Evolutionary conservation across 2,888 invertebrate species (phyloP).

Genomic region (Spilarctia lutea): DNA sequence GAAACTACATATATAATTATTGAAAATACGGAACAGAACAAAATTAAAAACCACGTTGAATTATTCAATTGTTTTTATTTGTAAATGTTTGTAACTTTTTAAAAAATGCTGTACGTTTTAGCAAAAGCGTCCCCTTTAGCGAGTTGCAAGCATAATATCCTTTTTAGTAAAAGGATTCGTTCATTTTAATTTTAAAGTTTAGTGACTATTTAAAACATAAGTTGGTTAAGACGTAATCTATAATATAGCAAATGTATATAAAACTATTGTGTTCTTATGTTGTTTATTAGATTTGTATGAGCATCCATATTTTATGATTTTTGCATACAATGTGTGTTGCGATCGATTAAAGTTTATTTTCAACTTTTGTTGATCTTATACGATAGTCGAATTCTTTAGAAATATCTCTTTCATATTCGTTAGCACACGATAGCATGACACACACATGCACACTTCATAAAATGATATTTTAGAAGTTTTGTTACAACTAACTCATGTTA

Average conservation of each 20-base stretch:
- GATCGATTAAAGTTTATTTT: conserved; percentile 22
- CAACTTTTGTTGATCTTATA: conserved; percentile 23
- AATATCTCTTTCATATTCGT: conserved; percentile 2
- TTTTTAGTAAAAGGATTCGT: not conserved
- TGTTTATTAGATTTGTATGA: conserved; percentile 49
- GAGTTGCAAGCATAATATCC: conserved; percentile 2
- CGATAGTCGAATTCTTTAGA: not conserved
- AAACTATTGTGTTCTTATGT: conserved; percentile 59
- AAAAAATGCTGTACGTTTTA: not conserved
- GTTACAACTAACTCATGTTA: not conserved
- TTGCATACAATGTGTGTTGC: conserved; percentile 22
- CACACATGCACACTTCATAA: too few relatives aligned
- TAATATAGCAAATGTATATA: conserved; percentile 51
- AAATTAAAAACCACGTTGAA: not conserved
- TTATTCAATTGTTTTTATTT: not conserved
- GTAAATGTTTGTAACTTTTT: not conserved
- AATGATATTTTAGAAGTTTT: not conserved
- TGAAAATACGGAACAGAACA: not conserved
- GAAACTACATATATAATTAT: conserved; percentile 9
- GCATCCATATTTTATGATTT: conserved; percentile 22
- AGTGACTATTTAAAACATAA: conserved; percentile 34
- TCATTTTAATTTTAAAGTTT: conserved; percentile 16
- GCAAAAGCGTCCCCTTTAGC: not conserved
- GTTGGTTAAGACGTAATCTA: conserved; percentile 33
- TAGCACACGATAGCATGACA: not conserved